Percentiles rank a stretch among this genome's conserved stretches.
Conservation (phyloP, 2,113 vertebrate genomes). For the Sapayoa aenigma region DNA sequence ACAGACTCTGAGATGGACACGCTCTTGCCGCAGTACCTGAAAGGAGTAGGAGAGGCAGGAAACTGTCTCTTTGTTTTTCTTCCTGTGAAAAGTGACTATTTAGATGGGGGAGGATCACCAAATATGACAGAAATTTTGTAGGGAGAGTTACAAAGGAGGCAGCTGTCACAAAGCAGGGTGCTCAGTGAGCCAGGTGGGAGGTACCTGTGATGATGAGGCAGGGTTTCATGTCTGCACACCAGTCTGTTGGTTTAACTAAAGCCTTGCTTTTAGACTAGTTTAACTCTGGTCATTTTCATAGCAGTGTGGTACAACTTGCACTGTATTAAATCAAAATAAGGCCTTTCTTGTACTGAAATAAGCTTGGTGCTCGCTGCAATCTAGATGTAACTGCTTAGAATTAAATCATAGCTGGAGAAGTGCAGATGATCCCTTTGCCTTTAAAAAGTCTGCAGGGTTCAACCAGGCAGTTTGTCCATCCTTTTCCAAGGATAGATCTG, state of each 20-base stretch:
- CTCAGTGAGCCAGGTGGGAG: neutral
- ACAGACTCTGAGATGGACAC: accelerated
- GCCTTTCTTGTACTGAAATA: neutral
- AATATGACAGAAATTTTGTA: neutral
- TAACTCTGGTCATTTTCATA: neutral
- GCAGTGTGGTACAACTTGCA: neutral
- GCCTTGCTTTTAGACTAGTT: neutral
- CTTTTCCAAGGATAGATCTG: neutral
- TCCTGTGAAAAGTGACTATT: neutral
- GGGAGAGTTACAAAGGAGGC: neutral
- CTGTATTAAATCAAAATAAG: neutral
- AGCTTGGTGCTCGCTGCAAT: neutral
- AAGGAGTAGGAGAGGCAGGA: neutral
- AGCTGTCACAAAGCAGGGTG: neutral
- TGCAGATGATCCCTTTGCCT: neutral
- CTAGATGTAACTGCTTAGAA: neutral
- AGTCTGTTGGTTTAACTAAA: neutral
- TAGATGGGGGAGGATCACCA: neutral
- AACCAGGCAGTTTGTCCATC: neutral
- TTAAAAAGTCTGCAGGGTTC: neutral
- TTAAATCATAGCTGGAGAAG: neutral
- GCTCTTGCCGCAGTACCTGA: neutral
- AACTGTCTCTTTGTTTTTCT: neutral
- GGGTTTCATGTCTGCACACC: neutral
- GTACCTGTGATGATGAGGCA: neutral